Conservation (phyloP, 2,888 invertebrate species). For the Zele albiditarsus region DNA sequence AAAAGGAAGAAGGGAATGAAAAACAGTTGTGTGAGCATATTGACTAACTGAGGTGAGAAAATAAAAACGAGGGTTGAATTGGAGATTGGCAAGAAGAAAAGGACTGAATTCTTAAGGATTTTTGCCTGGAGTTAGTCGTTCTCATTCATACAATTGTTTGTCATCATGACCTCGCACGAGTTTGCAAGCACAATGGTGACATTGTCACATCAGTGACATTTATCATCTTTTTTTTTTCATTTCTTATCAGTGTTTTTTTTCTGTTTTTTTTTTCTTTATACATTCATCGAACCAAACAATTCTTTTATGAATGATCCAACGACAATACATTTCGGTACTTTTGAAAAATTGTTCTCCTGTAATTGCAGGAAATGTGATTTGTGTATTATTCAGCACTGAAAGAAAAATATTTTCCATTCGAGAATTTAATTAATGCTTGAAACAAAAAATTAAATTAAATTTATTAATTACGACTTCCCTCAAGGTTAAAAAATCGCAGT, state of each 20-base stretch:
- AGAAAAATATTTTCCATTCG: no score
- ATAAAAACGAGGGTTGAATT: slow-evolving; percentile 8
- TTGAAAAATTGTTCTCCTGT: no score
- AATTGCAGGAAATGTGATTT: no score
- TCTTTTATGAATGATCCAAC: no score
- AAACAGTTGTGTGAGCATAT: background rate
- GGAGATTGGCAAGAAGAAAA: background rate
- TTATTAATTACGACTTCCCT: no score
- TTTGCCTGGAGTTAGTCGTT: background rate
- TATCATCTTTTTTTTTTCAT: background rate
- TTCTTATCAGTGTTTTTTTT: background rate
- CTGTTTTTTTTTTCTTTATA: background rate
- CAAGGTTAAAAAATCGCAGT: no score
- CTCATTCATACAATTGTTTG: background rate
- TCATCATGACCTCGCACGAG: background rate
- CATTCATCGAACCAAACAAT: background rate
- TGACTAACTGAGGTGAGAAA: background rate
- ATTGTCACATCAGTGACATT: background rate
- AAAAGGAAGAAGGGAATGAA: background rate
- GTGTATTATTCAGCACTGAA: no score
- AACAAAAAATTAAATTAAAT: no score
- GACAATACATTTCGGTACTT: no score
- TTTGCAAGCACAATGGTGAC: background rate
- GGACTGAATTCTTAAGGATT: background rate
- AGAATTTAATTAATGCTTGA: no score